phyloP scores from a whole-genome alignment of 2,797 vertebrate species.

The Craterocephalus amniculus region DNA sequence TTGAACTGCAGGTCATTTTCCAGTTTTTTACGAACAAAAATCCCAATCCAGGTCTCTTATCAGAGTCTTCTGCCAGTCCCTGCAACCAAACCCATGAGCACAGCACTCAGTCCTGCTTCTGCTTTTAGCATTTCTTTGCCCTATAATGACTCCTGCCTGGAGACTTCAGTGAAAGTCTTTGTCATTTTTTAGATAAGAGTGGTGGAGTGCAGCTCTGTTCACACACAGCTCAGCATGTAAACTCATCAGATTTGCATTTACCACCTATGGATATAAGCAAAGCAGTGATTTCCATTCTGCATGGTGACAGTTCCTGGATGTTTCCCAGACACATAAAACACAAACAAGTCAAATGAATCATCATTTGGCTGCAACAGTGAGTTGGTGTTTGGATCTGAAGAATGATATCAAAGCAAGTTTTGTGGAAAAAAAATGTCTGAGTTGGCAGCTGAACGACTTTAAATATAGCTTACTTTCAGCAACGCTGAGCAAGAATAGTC shows the following conservation, averaged over 20 bases:
- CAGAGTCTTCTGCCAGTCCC: constrained; percentile 41
- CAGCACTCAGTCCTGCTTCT: constrained; percentile 41
- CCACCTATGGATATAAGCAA: constrained; percentile 39
- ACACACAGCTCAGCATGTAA: constrained; percentile 4
- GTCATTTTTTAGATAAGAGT: constrained; percentile 29
- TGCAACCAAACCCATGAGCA: constrained; percentile 30
- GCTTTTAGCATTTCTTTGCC: constrained; percentile 45
- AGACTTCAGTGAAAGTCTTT: constrained; percentile 36
- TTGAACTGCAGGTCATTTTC: neutral
- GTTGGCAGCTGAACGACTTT: constrained; percentile 29
- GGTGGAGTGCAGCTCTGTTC: neutral
- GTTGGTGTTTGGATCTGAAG: constrained; percentile 31
- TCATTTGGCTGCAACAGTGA: constrained; percentile 36
- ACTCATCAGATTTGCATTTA: constrained; percentile 32
- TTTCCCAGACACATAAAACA: constrained; percentile 18
- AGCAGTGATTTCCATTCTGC: constrained; percentile 30
- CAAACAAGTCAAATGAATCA: constrained; percentile 50
- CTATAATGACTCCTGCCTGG: constrained; percentile 39
- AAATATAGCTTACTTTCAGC: constrained; percentile 27
- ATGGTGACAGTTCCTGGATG: constrained; percentile 55
- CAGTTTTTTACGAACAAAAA: constrained; percentile 12
- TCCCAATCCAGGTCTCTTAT: constrained; percentile 23
- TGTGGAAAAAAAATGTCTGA: constrained; percentile 29
- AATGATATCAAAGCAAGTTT: constrained; percentile 35
- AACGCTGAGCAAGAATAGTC: constrained; percentile 7